A percentile compares a stretch with the other conserved stretches of the same genome.
Evolutionary conservation across 2,113 vertebrate species (phyloP).

Genomic region (Trichechus manatus): DNA sequence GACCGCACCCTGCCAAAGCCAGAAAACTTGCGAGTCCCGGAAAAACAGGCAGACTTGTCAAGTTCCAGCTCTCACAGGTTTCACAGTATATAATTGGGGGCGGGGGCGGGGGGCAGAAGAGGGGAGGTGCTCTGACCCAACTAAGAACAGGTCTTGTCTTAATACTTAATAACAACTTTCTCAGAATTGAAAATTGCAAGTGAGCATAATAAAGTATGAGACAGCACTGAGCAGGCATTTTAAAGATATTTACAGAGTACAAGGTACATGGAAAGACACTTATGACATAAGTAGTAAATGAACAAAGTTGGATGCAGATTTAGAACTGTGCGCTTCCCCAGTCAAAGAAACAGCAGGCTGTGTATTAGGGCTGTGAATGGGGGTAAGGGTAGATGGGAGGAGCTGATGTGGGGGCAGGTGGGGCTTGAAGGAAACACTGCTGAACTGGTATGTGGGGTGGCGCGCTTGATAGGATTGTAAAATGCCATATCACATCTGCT

Average conservation of each 20-base stretch:
- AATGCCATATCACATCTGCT: rapidly evolving
- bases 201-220: neutral
- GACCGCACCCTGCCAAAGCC: too few relatives aligned
- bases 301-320: neutral
- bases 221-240: neutral
- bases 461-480: rapidly evolving
- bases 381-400: neutral
- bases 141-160: constrained; percentile 15
- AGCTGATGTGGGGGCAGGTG: neutral
- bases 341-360: neutral
- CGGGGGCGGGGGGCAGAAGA: too few relatives aligned
- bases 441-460: neutral
- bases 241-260: neutral
- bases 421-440: neutral
- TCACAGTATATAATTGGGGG: too few relatives aligned
- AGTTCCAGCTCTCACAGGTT: too few relatives aligned
- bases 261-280: neutral
- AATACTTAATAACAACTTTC: neutral
- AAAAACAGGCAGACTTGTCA: too few relatives aligned
- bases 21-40: too few relatives aligned
- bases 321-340: neutral
- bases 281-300: neutral
- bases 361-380: neutral
- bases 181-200: neutral
- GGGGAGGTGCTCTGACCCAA: neutral